Percentiles rank a stretch among this genome's conserved stretches.
These are phyloP conservation scores for Cancer borealis DNA, from an alignment of 2,888 invertebrate genomes.

Conservation along the genomic window DNA sequence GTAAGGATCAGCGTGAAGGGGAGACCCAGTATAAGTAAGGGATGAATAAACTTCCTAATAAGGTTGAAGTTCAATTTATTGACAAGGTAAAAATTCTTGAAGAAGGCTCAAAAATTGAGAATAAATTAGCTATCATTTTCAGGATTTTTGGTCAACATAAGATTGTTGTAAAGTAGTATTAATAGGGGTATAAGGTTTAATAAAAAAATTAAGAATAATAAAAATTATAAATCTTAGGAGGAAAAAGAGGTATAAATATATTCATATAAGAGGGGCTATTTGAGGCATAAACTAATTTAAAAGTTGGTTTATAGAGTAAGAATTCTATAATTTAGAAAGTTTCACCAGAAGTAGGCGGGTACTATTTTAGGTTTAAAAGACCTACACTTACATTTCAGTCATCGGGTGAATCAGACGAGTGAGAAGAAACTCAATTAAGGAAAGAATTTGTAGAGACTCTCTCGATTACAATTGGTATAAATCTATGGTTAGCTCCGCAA, in stretches of 20 bases:
- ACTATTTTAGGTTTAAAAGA: slow-evolving; percentile 86
- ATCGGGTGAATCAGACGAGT: slow-evolving; percentile 82
- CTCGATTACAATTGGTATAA: slow-evolving; percentile 88
- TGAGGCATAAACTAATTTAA: slow-evolving; percentile 86
- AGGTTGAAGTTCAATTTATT: slow-evolving; percentile 84
- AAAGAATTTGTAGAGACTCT: slow-evolving; percentile 79
- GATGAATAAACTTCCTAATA: slow-evolving; percentile 82
- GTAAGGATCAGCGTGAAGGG: slow-evolving; percentile 79
- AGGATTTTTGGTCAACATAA: slow-evolving; percentile 79
- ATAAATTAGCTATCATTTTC: slow-evolving; percentile 87
- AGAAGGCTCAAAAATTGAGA: slow-evolving; percentile 85
- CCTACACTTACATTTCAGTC: slow-evolving; percentile 86
- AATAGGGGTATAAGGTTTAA: slow-evolving; percentile 79
- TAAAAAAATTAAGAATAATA: slow-evolving; percentile 82
- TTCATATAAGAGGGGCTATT: slow-evolving; percentile 85
- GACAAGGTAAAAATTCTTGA: slow-evolving; percentile 82
- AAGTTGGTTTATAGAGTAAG: slow-evolving; percentile 85
- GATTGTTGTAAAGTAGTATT: slow-evolving; percentile 78
- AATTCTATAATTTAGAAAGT: slow-evolving; percentile 84
- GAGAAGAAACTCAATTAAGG: slow-evolving; percentile 63
- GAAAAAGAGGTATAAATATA: slow-evolving; percentile 80
- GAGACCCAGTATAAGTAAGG: slow-evolving; percentile 79
- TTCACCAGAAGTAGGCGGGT: slow-evolving; percentile 85
- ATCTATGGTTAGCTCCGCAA: slow-evolving; percentile 89
- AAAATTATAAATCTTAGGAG: too few species aligned